Evolutionary conservation across 2,888 invertebrate species (phyloP).

Genomic region (Nasonia oneida): DNA sequence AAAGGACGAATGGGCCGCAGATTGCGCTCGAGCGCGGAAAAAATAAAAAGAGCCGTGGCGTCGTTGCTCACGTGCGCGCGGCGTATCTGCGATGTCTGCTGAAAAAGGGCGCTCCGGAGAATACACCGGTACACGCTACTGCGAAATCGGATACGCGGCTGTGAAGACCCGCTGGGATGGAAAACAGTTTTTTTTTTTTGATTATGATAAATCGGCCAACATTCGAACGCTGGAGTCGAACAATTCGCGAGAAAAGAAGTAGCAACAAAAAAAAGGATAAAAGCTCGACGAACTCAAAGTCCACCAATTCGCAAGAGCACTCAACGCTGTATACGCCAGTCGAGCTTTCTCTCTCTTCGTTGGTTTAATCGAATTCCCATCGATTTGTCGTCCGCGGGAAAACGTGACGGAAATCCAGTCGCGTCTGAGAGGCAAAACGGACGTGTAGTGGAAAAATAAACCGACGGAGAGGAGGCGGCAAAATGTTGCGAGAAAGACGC

Average conservation of each 20-base stretch:
- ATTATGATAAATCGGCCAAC: too few relatives aligned
- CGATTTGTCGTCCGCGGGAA: background rate
- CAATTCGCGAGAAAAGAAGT: background rate
- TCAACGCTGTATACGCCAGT: background rate
- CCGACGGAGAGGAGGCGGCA: background rate
- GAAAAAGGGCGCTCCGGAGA: background rate
- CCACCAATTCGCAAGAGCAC: background rate
- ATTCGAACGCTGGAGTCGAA: background rate
- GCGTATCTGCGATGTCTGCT: background rate
- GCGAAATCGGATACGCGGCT: constrained; percentile 9
- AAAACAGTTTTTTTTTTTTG: background rate
- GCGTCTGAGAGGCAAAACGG: background rate
- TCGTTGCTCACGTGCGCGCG: background rate
- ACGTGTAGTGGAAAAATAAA: background rate
- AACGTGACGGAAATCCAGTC: background rate
- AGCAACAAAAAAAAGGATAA: background rate
- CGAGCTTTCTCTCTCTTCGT: background rate
- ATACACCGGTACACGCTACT: background rate
- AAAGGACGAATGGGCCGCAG: constrained; percentile 9
- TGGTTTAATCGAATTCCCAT: constrained; percentile 4
- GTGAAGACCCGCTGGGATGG: background rate
- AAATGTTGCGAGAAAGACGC: background rate
- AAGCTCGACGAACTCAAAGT: background rate
- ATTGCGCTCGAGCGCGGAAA: background rate
- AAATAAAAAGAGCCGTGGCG: background rate